A percentile compares a stretch with the other conserved stretches of the same genome.
Evolutionary conservation across 2,797 vertebrate species (phyloP).

Genomic region (Dendrocincla fuliginosa): DNA sequence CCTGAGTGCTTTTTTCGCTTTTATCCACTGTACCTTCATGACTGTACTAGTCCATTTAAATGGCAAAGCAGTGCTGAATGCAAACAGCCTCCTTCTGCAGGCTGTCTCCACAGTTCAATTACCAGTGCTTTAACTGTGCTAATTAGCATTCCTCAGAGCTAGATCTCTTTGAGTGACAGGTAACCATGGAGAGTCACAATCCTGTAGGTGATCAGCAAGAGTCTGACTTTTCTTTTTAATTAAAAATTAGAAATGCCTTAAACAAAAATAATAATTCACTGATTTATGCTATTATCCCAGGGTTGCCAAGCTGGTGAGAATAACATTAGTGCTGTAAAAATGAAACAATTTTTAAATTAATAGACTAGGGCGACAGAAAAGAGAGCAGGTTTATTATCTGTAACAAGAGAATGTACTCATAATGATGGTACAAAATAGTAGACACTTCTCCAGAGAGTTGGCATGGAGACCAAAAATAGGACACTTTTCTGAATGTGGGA

Average conservation of each 20-base stretch:
- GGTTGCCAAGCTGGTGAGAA: slow-evolving; percentile 59
- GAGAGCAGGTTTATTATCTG: slow-evolving; percentile 56
- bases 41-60: slow-evolving; percentile 52
- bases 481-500: slow-evolving; percentile 12
- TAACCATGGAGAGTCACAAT: slow-evolving; percentile 80
- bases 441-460: slow-evolving; percentile 36
- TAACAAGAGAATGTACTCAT: slow-evolving; percentile 1
- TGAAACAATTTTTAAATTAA: slow-evolving; percentile 63
- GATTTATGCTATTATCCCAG: slow-evolving; percentile 59
- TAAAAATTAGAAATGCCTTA: slow-evolving; percentile 77
- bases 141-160: slow-evolving; percentile 79
- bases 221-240: slow-evolving; percentile 75
- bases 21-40: slow-evolving; percentile 21
- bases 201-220: slow-evolving; percentile 73
- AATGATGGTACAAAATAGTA: slow-evolving; percentile 63
- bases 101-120: slow-evolving; percentile 72
- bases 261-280: slow-evolving; percentile 69
- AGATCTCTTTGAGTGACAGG: slow-evolving; percentile 77
- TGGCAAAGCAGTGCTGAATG: slow-evolving; percentile 56
- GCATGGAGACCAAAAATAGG: slow-evolving; percentile 46
- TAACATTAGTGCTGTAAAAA: slow-evolving; percentile 47
- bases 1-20: slow-evolving; percentile 41
- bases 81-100: slow-evolving; percentile 44
- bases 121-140: slow-evolving; percentile 69
- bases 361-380: neutral